Base-by-base conservation (phyloP, 1,140 invertebrate genomes). In the Sipha flava region DNA sequence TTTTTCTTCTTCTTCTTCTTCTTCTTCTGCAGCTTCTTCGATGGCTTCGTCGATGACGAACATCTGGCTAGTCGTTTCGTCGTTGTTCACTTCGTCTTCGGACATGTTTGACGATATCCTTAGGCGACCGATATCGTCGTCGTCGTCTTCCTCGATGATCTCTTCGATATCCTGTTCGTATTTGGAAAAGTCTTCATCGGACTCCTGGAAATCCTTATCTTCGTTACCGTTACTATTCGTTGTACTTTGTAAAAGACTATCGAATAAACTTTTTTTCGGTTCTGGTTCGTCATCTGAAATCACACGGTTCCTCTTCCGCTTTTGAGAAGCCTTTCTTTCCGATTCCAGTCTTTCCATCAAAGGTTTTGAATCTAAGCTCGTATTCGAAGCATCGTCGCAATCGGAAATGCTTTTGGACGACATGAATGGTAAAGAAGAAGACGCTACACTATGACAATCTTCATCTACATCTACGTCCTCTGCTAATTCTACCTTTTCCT, bases 161-260 rank as follows among this genome's bases (percentile, higher is more conserved):
- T 82, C 81, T 70, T 82, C 81, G 6, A 82, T 82, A 49, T 82
- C 81, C 43, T 82, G 64, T 57, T 82, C 81, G 31, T 82, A 81
- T 40, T 82, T 81, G 0, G 77, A 57, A 45, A 75, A 73, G 49
- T 83, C 82, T 31, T 83, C 82, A 23, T 79, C 72, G 0, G 54
- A 72, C 23, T 73, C 66, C 18, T 81, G 72, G 12, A 77, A 37
- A 31, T 62, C 73, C 5, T 77, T 57, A 49, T 81, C 80, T 0
- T 81, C 82, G 0, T 75, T 73, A 31, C 59, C 18, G 3, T 57
- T 57, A 40, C 59, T 40, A 40, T 77, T 77, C 18, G 12, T 43
- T 1, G 73, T 37, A 29, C 34, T 57, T 26, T 57, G 52, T 1
- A 77, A 10, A 7, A 77, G 73, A 59, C 21, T 59, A 16, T 77